Evolutionary conservation across 1,140 invertebrate genomes (phyloP), one percentile per base, ranked within the genome.

Genomic region (Lucilia cuprina): DNA sequence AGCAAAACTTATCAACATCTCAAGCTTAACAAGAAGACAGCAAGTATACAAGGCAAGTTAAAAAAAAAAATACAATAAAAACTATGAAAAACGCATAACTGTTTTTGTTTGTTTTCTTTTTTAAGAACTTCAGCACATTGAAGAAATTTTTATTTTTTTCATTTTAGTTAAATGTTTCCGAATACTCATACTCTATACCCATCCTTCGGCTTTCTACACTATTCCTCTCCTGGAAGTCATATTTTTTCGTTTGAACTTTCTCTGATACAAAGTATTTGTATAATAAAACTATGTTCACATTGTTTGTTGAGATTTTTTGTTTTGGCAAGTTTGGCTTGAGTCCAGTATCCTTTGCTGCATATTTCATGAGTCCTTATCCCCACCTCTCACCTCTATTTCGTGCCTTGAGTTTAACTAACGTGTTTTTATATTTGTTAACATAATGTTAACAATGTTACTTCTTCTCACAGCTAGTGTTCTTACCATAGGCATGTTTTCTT

Each of bases 21-120:
- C 77, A 80, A 80, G 77, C 77, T 80, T 80, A 80, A 80, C 77
- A 80, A 80, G 77, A 80, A 80, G 77, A 80, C 77, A 80, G 19
- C 65, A 19, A 12, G 17, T 70, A 70, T 25, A 21, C 65, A 70
- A 70, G 65, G 25, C 21, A 21, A 25, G 65, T 21, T 70, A 21
- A 49, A 49, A 21, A 50, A 80, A 80, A 50, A 50, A 41, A 34
- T 12, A 14, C 25, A 77, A 49, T n/a, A 80, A n/a, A n/a, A 80
- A 50, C 8, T 21, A 80, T 21, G 21, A 47, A 41, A 80, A 49
- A 49, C 77, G 77, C 77, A 49, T 80, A 80, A 49, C 77, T 49
- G n/a, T 30, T 80, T 80, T 80, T 41, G 10, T 35, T 47, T 12
- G 13, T 41, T 78, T 77, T 19, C 70, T 35, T 77, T 41, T 55